These are phyloP conservation scores for Catostomus latipinnis DNA, from an alignment of 2,797 vertebrate species.

Conservation along the genomic window DNA sequence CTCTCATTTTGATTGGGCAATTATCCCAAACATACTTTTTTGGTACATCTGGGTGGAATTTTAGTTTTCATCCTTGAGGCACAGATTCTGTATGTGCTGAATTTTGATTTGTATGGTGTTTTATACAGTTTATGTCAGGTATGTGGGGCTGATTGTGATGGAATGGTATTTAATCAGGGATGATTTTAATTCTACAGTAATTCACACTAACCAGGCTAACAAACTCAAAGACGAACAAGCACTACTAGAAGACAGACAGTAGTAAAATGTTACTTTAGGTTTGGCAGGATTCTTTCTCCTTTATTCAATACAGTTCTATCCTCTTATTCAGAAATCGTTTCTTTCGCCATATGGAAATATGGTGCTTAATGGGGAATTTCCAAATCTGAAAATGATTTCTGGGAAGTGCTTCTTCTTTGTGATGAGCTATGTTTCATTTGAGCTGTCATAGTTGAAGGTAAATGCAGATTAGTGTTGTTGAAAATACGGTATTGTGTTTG, in stretches of 20 bases:
- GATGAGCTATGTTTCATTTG: neutral
- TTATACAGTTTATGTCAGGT: constrained; percentile 9
- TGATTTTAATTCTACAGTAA: constrained; percentile 17
- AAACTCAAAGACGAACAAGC: neutral
- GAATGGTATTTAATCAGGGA: constrained; percentile 15
- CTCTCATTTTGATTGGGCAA: constrained; percentile 17
- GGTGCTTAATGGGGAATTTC: neutral
- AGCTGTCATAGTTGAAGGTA: neutral
- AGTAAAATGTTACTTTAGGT: neutral
- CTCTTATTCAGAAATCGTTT: neutral
- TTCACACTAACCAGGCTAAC: constrained; percentile 44
- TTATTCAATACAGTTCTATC: neutral
- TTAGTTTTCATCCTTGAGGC: neutral
- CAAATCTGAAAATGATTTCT: constrained; percentile 16
- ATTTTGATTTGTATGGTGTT: constrained; percentile 6
- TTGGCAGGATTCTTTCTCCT: neutral
- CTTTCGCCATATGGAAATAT: neutral
- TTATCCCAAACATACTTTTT: neutral
- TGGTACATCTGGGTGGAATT: constrained; percentile 11
- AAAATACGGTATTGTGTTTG: neutral
- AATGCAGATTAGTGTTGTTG: neutral
- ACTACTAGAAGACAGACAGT: neutral
- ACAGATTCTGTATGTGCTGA: neutral
- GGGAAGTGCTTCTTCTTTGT: neutral
- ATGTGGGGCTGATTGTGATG: constrained; percentile 36